Evolutionary conservation across 2,113 vertebrate species (phyloP).

Genomic region (Dasyurus viverrinus): DNA sequence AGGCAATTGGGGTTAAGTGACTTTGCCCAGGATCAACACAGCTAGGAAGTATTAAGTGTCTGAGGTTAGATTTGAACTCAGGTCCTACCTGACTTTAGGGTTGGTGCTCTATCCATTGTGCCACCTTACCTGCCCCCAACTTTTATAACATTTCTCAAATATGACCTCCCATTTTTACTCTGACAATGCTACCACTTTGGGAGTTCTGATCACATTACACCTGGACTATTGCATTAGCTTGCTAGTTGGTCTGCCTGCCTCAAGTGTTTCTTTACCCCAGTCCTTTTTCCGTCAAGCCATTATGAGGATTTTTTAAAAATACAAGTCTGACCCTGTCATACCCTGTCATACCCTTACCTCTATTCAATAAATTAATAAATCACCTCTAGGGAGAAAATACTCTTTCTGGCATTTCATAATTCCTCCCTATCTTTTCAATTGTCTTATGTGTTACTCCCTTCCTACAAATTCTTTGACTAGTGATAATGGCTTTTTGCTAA

Average conservation of each 20-base stretch:
- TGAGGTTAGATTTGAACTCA: too few relatives aligned
- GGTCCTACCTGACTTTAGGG: too few relatives aligned
- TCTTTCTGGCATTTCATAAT: not conserved
- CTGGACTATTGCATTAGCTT: not conserved
- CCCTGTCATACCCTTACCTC: not conserved
- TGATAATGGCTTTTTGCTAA: not conserved
- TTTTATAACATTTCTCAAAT: not conserved
- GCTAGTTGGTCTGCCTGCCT: not conserved
- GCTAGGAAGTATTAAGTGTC: too few relatives aligned
- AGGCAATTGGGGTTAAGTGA: too few relatives aligned
- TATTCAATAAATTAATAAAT: not conserved
- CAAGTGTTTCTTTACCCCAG: not conserved
- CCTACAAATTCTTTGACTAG: not conserved
- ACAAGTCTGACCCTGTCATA: not conserved
- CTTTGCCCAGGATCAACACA: too few relatives aligned
- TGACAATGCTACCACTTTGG: not conserved
- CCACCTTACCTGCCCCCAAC: too few relatives aligned
- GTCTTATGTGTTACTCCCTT: not conserved
- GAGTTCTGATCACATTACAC: not conserved
- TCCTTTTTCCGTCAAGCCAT: not conserved
- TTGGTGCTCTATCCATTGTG: too few relatives aligned
- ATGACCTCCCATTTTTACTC: not conserved
- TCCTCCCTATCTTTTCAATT: not conserved
- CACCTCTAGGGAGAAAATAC: not conserved
- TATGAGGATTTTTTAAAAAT: not conserved